Evolutionary conservation across 2,888 invertebrate genomes (phyloP), one percentile per base, ranked within the genome.

Genomic region (Parnassius orleans): DNA sequence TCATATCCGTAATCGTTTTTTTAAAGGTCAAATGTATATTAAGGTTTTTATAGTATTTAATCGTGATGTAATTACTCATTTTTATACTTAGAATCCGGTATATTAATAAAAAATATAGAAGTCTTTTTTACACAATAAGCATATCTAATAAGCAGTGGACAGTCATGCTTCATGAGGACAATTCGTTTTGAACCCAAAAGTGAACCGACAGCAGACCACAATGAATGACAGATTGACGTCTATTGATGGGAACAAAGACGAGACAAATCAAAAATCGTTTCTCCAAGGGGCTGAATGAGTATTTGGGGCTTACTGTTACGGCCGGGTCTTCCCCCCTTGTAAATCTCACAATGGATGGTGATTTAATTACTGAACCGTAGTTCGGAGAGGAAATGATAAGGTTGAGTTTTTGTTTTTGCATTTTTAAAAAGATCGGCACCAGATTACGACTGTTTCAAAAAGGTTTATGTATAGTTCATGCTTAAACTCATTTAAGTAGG

Each of bases 241-340:
- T 72, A 79, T 80, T 81, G 79, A 76, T 68, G 68, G 67, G 69
- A 71, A 74, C 73, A 74, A 73, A 81, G 79, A 75, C 73, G 75
- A 77, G 78, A 80, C 78, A 80, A 80, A 80, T 80, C 78, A 77
- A 76, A 77, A 77, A 78, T 78, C 72, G 68, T 72, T 69, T 74
- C 69, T 71, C 74, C 69, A 66, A 67, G 69, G 63, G 66, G 65
- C 57, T 60, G 61, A 64, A 66, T 53, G 58, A 41, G 51, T 41
- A 65, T 64, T 54, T 60, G 63, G 42, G 50, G 55, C 60, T 53
- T 47, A 12, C 15, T 12, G 51, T 50, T 60, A 59, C 63, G 62
- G 54, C 61, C 53, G 51, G 67, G 69, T 61, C 55, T 63, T 72
- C 66, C 68, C 66, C 64, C 60, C 63, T 65, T 63, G 24, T 59